Percentiles rank a stretch among this genome's conserved stretches.
phyloP scores from a whole-genome alignment of 2,113 vertebrate genomes.

The Paratilapia polleni region DNA sequence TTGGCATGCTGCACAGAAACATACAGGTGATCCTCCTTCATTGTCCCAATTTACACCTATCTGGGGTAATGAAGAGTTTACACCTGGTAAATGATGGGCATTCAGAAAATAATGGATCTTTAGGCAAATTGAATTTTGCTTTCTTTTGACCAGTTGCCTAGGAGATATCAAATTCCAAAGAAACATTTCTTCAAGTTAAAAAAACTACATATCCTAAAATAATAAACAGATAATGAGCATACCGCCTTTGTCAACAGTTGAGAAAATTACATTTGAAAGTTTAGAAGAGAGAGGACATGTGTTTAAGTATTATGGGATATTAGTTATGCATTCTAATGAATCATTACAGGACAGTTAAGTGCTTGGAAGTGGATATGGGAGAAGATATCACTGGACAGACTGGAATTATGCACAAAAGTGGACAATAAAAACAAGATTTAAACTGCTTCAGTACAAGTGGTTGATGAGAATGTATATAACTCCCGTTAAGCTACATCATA shows the following conservation, averaged over 20 bases:
- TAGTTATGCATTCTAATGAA: background rate
- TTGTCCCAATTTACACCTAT: background rate
- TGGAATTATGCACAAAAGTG: no score
- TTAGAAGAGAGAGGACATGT: background rate
- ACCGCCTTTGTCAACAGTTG: background rate
- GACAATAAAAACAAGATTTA: no score
- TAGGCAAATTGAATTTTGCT: background rate
- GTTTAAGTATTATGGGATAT: background rate
- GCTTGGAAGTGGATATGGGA: background rate
- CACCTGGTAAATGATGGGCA: rapidly evolving
- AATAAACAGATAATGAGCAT: background rate
- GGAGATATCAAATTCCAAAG: background rate
- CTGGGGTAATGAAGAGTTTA: background rate
- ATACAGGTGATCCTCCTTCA: background rate
- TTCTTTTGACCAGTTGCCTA: background rate
- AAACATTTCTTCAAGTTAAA: background rate
- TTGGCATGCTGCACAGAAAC: background rate
- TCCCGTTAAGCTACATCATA: no score
- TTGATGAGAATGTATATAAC: no score
- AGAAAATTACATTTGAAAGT: background rate
- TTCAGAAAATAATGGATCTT: background rate
- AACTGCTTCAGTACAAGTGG: no score
- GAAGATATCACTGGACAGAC: no score
- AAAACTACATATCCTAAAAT: background rate
- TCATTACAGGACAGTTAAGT: background rate